Percentiles rank a stretch among this genome's conserved stretches.
Conservation (phyloP, 2,113 vertebrate genomes). For the Addax nasomaculatus region DNA sequence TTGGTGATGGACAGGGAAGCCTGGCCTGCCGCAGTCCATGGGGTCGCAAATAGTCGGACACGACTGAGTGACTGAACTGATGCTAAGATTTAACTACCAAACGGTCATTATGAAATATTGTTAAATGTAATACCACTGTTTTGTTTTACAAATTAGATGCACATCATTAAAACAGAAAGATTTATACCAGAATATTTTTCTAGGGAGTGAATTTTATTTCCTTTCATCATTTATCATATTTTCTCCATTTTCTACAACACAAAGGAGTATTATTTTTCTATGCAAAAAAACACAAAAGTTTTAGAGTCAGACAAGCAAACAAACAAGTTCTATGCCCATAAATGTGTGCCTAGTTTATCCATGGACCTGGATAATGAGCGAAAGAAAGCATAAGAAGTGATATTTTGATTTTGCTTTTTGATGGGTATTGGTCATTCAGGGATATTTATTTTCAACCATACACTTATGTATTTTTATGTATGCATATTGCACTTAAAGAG, state of each 20-base stretch:
- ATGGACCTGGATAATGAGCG: not conserved
- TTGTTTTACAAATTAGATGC: not conserved
- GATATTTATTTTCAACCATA: not conserved
- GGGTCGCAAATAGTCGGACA: accelerated
- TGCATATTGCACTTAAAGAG: not conserved
- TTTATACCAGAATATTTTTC: not conserved
- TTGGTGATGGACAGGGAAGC: not conserved
- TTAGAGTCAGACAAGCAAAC: not conserved
- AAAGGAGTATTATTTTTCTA: not conserved
- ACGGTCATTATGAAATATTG: not conserved
- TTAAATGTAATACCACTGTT: not conserved
- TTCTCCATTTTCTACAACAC: not conserved
- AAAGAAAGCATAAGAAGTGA: not conserved
- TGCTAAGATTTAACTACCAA: not conserved
- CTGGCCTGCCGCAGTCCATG: not conserved
- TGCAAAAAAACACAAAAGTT: not conserved
- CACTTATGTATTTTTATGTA: not conserved
- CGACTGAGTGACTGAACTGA: not conserved
- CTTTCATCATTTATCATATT: not conserved
- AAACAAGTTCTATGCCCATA: not conserved
- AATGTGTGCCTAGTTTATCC: not conserved
- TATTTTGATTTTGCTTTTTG: not conserved
- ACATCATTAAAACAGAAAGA: not conserved
- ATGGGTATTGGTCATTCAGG: not conserved
- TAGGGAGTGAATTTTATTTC: not conserved